These are phyloP conservation scores for Cyrtorhinus lividipennis DNA, from an alignment of 1,140 invertebrate genomes.

Conservation along the genomic window DNA sequence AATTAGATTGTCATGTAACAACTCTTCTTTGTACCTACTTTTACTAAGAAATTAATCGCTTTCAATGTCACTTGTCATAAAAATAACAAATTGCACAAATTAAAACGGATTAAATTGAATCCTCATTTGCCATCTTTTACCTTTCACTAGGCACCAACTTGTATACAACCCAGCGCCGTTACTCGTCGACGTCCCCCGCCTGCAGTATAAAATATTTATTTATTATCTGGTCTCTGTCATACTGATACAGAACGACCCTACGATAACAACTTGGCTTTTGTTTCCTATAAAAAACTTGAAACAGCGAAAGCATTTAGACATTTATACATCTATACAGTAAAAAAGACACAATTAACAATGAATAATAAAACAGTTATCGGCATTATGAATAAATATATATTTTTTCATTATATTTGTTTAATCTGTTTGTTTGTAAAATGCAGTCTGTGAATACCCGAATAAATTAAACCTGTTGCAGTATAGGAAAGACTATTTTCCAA, in stretches of 20 bases:
- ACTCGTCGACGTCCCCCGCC: background rate
- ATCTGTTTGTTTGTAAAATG: too few relatives aligned
- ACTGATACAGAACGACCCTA: constrained; percentile 5
- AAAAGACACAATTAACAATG: constrained; percentile 16
- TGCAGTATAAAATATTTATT: constrained; percentile 1
- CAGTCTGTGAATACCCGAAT: constrained; percentile 22
- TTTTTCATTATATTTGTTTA: constrained; percentile 4
- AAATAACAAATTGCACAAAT: too few relatives aligned
- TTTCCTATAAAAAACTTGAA: too few relatives aligned
- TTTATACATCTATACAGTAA: constrained; percentile 15
- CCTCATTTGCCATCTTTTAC: too few relatives aligned
- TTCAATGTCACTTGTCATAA: too few relatives aligned
- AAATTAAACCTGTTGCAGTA: constrained; percentile 21
- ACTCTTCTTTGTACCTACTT: constrained; percentile 19
- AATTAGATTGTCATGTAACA: constrained; percentile 16
- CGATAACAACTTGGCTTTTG: background rate
- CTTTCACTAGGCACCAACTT: background rate
- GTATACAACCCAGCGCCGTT: background rate
- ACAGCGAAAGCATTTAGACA: constrained; percentile 15
- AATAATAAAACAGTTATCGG: constrained; percentile 19
- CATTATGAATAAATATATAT: constrained; percentile 20
- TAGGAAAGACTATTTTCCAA: constrained; percentile 21
- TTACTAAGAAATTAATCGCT: too few relatives aligned
- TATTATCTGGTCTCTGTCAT: constrained; percentile 2
- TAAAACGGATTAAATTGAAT: too few relatives aligned